These are phyloP conservation scores for Drosophila pseudoobscura DNA, from an alignment of 1,140 invertebrate genomes.

Conservation along the genomic window DNA sequence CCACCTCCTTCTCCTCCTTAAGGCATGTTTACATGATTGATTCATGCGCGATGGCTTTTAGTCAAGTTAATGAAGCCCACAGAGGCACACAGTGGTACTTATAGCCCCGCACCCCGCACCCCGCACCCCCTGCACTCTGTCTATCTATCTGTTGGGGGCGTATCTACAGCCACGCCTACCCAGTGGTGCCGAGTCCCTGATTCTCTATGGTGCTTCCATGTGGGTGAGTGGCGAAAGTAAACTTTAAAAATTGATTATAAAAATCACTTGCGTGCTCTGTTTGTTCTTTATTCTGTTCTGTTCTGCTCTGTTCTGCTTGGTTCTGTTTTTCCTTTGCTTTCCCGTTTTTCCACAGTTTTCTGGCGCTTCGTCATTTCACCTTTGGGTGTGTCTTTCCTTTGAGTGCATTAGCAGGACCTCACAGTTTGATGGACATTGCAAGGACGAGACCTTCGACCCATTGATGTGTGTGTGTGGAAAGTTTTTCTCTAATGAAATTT, in stretches of 20 bases:
- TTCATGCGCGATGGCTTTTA: constrained; percentile 56
- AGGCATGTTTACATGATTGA: constrained; percentile 74
- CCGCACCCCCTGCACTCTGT: neutral
- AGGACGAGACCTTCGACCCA: constrained; percentile 38
- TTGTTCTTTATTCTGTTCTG: neutral
- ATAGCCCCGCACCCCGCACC: neutral
- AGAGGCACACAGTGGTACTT: no score
- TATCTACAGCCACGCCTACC: constrained; percentile 11
- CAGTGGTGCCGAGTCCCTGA: neutral
- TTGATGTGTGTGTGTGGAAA: constrained; percentile 7
- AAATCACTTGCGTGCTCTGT: constrained; percentile 44
- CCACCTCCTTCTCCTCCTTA: constrained; percentile 14
- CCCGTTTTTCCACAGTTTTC: constrained; percentile 11
- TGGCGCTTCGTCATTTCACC: neutral
- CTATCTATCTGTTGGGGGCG: constrained; percentile 1
- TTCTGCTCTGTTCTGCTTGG: no score
- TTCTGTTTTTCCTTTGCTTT: no score
- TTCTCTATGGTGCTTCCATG: neutral
- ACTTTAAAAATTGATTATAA: constrained; percentile 59
- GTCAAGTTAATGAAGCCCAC: constrained; percentile 56
- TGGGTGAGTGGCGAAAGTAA: constrained; percentile 20
- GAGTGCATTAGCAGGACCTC: constrained; percentile 29
- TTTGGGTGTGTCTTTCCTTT: constrained; percentile 20
- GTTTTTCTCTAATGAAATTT: constrained; percentile 32
- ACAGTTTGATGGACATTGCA: constrained; percentile 41